phyloP scores from a whole-genome alignment of 2,797 vertebrate species.

The Coccyzus lansbergi region DNA sequence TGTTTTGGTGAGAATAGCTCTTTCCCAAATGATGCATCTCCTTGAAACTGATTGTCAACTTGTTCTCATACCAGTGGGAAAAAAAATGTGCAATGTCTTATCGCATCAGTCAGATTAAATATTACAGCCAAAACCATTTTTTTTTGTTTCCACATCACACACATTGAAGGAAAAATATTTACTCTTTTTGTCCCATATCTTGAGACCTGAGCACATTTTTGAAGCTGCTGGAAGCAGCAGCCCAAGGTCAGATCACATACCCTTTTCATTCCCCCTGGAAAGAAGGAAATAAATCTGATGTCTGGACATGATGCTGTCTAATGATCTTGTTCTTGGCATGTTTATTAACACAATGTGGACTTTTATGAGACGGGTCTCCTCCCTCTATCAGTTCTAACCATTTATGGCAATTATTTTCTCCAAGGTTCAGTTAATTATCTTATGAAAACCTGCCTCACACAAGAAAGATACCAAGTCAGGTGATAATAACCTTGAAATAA shows the following conservation, averaged over 20 bases:
- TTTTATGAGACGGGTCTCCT: neutral
- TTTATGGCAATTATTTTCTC: conserved; percentile 1
- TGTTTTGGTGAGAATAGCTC: neutral
- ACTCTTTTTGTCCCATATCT: neutral
- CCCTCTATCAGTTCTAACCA: neutral
- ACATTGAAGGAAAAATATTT: neutral
- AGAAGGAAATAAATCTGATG: neutral
- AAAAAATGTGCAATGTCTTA: neutral
- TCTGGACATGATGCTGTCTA: neutral
- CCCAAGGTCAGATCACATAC: neutral
- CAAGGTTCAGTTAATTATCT: neutral
- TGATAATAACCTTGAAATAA: neutral
- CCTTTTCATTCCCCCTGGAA: neutral
- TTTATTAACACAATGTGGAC: neutral
- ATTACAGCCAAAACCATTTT: neutral
- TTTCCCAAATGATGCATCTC: neutral
- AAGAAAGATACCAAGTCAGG: neutral
- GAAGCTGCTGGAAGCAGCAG: neutral
- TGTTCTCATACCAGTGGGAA: neutral
- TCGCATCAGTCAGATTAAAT: neutral
- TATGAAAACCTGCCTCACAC: neutral
- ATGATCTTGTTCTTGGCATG: conserved; percentile 24
- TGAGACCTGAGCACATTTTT: neutral
- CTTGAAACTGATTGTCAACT: neutral
- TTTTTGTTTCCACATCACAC: neutral